Conservation (phyloP, 2,113 vertebrate genomes). For the human (Homo sapiens) region GRCh38 chr5:160664001-160664500, state of each 20-base stretch:
- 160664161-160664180: neutral
- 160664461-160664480: constrained; percentile 1
- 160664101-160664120: neutral
- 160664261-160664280: neutral
- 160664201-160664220: neutral
- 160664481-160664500: constrained; percentile 18
- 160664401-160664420: neutral
- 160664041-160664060: neutral
- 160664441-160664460: neutral
- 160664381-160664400: neutral
- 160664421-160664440: constrained; percentile 2
- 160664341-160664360: neutral
- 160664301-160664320: neutral
- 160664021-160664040: neutral
- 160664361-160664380: neutral
- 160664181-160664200: neutral
- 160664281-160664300: neutral
- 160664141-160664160: neutral
- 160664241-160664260: neutral
- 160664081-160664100: neutral
- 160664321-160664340: neutral
- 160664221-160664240: neutral
- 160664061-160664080: neutral
- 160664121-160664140: neutral
- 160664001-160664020: neutral